Base-by-base conservation (phyloP, 2,797 vertebrate species). In the Oophaga sylvatica region DNA sequence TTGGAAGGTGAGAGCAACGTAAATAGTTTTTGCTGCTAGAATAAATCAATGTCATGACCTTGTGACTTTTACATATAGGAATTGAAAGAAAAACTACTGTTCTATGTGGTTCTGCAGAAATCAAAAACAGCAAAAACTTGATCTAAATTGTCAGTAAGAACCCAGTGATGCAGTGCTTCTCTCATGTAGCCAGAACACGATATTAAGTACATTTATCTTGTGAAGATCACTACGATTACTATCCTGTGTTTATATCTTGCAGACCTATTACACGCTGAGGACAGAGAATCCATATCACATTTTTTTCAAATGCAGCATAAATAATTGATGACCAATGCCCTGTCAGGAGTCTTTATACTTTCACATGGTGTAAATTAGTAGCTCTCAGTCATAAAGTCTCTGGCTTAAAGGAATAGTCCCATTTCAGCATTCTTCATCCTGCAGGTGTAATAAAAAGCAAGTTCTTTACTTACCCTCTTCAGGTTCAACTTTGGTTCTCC, bases 11-110 rank as follows among this genome's bases (percentile, higher is more conserved):
- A 71, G n/a, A 59, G 48, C 79, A 56, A 57, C 65, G 9, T 80
- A 71, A 80, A 86, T 86, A 57, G 63, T 68, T 80, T 86, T 67
- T 80, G 45, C 53, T 70, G 48, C 45, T 29, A 22, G 19, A 26
- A 80, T 86, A 80, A 86, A 86, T 86, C 85, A 86, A 70, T 70
- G 26, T 26, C 29, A 20, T 41, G 85, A 80, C 77, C 77, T 80
- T 80, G 65, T 86, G 85, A 60, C 85, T 56, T 41, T 80, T 35
- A 80, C 31, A 22, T 80, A 60, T 80, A 86, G 70, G 13, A 68
- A 31, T 78, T 26, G 41, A 86, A 68, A 29, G 26, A 31, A 35
- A 80, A 79, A 31, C 41, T 41, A n/a, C 57, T 29, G 10, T 26
- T 53, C n/a, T 85, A 59, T n/a, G 75, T 31, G 53, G 29, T 41